Percentiles rank a stretch among this genome's conserved stretches.
phyloP scores from a whole-genome alignment of 2,888 invertebrate species.

The Cephus pygmeus region DNA sequence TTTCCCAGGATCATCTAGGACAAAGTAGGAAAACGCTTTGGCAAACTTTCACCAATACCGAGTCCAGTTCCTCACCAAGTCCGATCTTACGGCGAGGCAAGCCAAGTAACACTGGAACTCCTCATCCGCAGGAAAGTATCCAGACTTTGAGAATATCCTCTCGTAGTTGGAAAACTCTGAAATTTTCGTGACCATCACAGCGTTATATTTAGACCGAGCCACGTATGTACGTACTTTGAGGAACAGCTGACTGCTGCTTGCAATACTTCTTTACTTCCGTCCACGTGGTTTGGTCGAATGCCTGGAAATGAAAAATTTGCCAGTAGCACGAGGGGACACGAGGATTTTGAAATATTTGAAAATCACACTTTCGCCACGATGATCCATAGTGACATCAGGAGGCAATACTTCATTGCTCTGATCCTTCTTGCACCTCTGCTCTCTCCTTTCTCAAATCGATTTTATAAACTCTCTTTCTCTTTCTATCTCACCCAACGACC shows the following conservation, averaged over 20 bases:
- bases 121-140: background rate
- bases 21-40: background rate
- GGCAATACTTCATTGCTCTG: background rate
- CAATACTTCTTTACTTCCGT: background rate
- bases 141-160: background rate
- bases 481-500: background rate
- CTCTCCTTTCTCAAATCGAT: constrained; percentile 13
- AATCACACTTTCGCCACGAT: background rate
- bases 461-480: background rate
- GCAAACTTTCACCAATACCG: background rate
- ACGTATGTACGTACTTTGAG: background rate
- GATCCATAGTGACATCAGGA: background rate
- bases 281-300: background rate
- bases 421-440: background rate
- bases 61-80: background rate
- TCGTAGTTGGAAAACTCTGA: background rate
- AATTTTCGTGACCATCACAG: background rate
- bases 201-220: background rate
- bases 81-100: background rate
- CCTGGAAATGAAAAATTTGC: background rate
- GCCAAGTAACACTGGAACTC: background rate
- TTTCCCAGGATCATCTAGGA: background rate
- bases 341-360: background rate
- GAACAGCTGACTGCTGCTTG: background rate
- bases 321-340: background rate